These are phyloP conservation scores for Pachypsylla venusta DNA, from an alignment of 1,140 invertebrate species.

Conservation along the genomic window DNA sequence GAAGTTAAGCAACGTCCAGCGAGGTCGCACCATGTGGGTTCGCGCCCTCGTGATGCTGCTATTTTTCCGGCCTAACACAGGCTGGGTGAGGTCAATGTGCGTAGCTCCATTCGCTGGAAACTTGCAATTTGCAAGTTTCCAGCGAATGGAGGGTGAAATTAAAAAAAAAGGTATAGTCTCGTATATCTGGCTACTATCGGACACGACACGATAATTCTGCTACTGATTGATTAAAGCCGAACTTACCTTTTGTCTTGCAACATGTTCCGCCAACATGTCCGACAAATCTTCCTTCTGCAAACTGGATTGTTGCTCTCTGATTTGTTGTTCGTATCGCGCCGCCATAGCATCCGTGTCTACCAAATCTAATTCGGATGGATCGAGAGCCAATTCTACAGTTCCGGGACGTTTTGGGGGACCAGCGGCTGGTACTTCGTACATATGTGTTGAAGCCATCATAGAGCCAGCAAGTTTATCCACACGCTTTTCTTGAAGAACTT, in stretches of 20 bases:
- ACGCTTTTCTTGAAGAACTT: conserved; percentile 87
- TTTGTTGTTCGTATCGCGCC: conserved; percentile 89
- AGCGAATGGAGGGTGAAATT: too few species aligned
- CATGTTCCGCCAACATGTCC: conserved; percentile 97
- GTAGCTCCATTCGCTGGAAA: too few species aligned
- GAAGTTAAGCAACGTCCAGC: too few species aligned
- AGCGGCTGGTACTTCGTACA: conserved; percentile 67
- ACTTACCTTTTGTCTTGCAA: conserved; percentile 75
- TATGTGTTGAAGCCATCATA: conserved; percentile 98
- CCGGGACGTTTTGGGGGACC: conserved; percentile 12
- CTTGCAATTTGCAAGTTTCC: too few species aligned
- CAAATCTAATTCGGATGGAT: conserved; percentile 93
- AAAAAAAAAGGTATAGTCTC: conserved; percentile 13
- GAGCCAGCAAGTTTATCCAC: conserved; percentile 74
- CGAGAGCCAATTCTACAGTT: conserved; percentile 82
- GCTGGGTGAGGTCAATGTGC: too few species aligned
- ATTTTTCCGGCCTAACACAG: too few species aligned
- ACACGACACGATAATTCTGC: too few species aligned
- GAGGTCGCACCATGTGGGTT: too few species aligned
- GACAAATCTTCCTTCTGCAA: conserved; percentile 88
- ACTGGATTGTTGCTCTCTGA: conserved; percentile 77
- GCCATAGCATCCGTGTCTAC: conserved; percentile 88
- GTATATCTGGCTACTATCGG: too few species aligned
- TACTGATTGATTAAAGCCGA: too few species aligned
- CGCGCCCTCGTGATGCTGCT: too few species aligned